Base-by-base conservation (phyloP, 2,888 invertebrate species). In the Thysanoteuthis rhombus region DNA sequence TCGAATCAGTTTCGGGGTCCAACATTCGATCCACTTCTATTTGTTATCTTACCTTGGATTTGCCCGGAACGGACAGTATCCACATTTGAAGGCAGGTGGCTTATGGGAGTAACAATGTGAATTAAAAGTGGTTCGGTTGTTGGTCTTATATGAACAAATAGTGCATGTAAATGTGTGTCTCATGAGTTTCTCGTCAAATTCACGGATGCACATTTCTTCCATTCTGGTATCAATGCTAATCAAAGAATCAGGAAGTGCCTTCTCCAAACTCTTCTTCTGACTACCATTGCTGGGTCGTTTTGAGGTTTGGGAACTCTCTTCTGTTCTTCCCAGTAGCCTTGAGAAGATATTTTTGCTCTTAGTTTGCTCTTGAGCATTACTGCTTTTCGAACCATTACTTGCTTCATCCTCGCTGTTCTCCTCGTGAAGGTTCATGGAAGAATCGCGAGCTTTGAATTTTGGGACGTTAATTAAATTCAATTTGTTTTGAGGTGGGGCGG, bases 51-150 rank as follows among this genome's bases (percentile, higher is more conserved):
- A 93, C 93, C 93, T 93, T 45, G 93, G 93, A 93, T 93, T 93
- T 19, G 93, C 47, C 38, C 58, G 93, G 58, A 93, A 93, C 16
- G 93, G 93, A 47, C 93, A 93, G 32, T 93, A 93, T 25, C 93
- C 93, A 93, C 93, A 93, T 52, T 93, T 93, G 93, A 58, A 93
- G 36, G 58, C 93, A 58, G 93, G 52, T 45, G 93, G 93, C 52
- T 93, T 93, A 36, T 93, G 93, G 39, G 47, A 58, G 93, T 93
- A 93, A 39, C 58, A 58, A 39, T 93, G 93, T 19, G 93, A 93
- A 52, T 93, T 93, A 52, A 93, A 93, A 36, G 93, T 93, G 47
- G 93, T 93, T 58, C 58, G 47, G 28, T 93, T 93, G 12, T 58
- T 93, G 10, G 25, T 93, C 47, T 52, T 45, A 25, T 93, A 93